Percentiles rank a stretch among this genome's conserved stretches.
Evolutionary conservation across 2,888 invertebrate species (phyloP).

Genomic region (Rhagonycha lutea): DNA sequence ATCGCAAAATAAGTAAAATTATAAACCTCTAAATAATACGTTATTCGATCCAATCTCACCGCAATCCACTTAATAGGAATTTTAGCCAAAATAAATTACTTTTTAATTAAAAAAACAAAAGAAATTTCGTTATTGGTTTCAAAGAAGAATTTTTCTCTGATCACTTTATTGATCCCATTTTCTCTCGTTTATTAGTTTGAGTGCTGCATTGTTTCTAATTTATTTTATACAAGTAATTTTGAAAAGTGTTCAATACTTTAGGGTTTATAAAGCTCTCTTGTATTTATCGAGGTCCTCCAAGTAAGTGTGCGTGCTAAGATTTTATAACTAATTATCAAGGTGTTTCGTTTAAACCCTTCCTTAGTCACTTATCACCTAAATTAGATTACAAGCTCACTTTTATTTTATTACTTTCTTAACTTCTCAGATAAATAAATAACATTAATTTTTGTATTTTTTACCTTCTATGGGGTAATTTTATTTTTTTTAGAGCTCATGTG

Average conservation of each 20-base stretch:
- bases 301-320: neutral
- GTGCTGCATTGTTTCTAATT: neutral
- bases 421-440: neutral
- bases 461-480: neutral
- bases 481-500: neutral
- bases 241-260: neutral
- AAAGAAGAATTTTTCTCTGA: neutral
- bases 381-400: neutral
- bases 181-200: neutral
- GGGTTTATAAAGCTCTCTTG: neutral
- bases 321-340: neutral
- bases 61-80: neutral
- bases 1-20: neutral
- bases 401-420: neutral
- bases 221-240: neutral
- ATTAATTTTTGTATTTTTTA: neutral
- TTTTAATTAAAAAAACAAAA: neutral
- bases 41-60: neutral
- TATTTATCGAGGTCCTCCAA: neutral
- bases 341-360: neutral
- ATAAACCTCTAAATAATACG: neutral
- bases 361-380: neutral
- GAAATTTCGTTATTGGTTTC: neutral
- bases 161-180: neutral
- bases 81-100: neutral